Percentiles rank a stretch among this genome's conserved stretches.
These are phyloP conservation scores for Spodoptera litura DNA, from an alignment of 1,140 invertebrate species.

Conservation along the genomic window DNA sequence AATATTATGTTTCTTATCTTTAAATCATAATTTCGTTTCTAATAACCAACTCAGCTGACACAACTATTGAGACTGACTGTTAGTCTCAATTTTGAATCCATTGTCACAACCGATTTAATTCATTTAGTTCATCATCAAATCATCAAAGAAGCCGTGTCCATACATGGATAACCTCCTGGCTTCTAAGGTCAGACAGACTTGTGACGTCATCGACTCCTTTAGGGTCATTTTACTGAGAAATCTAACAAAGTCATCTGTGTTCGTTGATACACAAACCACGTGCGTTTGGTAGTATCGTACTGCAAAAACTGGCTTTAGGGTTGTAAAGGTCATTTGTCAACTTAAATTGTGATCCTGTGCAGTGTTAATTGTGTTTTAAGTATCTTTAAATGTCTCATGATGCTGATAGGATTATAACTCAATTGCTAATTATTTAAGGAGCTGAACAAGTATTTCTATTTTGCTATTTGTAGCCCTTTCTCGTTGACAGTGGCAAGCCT, in stretches of 20 bases:
- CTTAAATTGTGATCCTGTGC: not conserved
- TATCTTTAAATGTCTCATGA: too few species aligned
- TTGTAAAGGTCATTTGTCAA: not conserved
- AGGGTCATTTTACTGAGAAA: constrained; percentile 28
- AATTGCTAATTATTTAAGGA: too few species aligned
- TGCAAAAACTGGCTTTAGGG: constrained; percentile 11
- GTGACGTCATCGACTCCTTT: constrained; percentile 1
- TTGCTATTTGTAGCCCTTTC: too few species aligned
- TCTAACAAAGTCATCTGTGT: constrained; percentile 35
- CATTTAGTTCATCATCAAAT: too few species aligned
- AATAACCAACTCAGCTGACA: too few species aligned
- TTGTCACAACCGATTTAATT: not conserved
- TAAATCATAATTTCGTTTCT: too few species aligned
- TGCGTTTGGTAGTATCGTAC: constrained; percentile 14
- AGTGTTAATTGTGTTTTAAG: not conserved
- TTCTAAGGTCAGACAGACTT: constrained; percentile 7
- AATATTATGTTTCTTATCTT: too few species aligned
- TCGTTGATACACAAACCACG: constrained; percentile 1
- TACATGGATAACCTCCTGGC: constrained; percentile 19
- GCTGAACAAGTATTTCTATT: too few species aligned
- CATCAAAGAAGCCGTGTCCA: not conserved
- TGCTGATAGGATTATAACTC: too few species aligned
- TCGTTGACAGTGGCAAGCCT: too few species aligned
- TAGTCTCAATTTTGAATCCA: too few species aligned
- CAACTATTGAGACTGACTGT: too few species aligned